Evolutionary conservation across 2,888 invertebrate species (phyloP).

Genomic region (Margaritifera margaritifera): DNA sequence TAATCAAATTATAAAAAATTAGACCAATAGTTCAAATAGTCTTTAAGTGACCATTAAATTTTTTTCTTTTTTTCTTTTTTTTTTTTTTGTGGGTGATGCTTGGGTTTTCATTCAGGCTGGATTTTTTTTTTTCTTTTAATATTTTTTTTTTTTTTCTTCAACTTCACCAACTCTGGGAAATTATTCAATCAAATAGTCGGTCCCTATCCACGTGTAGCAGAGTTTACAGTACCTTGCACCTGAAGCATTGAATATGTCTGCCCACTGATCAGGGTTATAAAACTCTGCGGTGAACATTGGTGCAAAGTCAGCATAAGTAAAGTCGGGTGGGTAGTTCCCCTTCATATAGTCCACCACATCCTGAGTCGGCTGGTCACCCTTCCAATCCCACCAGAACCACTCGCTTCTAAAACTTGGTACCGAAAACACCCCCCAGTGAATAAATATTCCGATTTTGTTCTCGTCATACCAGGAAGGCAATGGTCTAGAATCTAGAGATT

Average conservation of each 20-base stretch:
- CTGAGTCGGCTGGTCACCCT: constrained; percentile 29
- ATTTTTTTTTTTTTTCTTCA: too few relatives aligned
- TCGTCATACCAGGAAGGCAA: constrained; percentile 92
- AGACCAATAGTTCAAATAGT: too few relatives aligned
- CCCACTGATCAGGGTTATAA: constrained; percentile 89
- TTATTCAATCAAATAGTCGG: too few relatives aligned
- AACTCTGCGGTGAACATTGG: constrained; percentile 88
- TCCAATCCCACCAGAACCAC: constrained; percentile 70
- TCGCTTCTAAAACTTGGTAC: constrained; percentile 87
- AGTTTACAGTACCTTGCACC: constrained; percentile 81
- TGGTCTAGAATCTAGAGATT: constrained; percentile 87
- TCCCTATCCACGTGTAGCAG: not conserved
- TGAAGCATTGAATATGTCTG: constrained; percentile 84
- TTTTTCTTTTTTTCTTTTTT: too few relatives aligned
- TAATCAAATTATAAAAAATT: too few relatives aligned
- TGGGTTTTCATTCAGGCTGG: too few relatives aligned
- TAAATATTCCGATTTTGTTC: constrained; percentile 91
- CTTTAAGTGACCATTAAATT: too few relatives aligned
- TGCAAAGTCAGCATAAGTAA: constrained; percentile 94
- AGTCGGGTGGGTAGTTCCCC: constrained; percentile 86
- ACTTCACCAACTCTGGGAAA: too few relatives aligned
- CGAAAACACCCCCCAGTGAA: constrained; percentile 95
- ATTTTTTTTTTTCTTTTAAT: too few relatives aligned
- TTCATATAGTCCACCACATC: constrained; percentile 81
- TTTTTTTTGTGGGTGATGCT: too few relatives aligned